Evolutionary conservation across 1,140 invertebrate genomes (phyloP).

Genomic region (Meloidogyne exigua): DNA sequence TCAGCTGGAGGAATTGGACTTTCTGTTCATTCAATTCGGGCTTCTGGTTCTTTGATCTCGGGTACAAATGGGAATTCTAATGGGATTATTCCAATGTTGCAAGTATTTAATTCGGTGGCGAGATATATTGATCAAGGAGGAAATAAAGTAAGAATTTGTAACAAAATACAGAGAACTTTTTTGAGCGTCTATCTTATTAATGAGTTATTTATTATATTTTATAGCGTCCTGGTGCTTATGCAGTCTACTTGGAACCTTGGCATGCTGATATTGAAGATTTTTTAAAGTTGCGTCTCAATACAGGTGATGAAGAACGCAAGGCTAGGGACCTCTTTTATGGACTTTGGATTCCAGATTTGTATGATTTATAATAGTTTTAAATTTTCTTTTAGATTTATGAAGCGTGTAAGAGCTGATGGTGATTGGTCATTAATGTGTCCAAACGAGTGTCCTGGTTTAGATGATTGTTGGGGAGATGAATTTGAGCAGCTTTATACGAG

Average conservation of each 20-base stretch:
- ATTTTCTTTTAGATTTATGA: conserved; percentile 77
- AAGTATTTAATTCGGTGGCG: conserved; percentile 93
- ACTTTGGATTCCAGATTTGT: conserved; percentile 93
- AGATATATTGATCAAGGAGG: conserved; percentile 97
- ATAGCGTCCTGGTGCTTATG: conserved; percentile 93
- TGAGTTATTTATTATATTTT: too few relatives aligned
- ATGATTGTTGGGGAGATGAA: conserved; percentile 88
- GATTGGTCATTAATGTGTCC: conserved; percentile 97
- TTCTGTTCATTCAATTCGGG: conserved; percentile 91
- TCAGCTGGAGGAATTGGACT: conserved; percentile 94
- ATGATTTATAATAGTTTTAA: not conserved
- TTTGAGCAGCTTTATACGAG: conserved; percentile 84
- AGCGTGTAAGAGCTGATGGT: conserved; percentile 81
- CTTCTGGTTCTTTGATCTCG: conserved; percentile 84
- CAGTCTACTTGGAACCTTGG: conserved; percentile 97
- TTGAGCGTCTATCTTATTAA: too few relatives aligned
- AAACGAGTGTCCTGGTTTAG: conserved; percentile 82
- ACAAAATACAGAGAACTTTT: not conserved
- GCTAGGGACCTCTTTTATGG: conserved; percentile 96
- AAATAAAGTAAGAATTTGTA: conserved; percentile 74
- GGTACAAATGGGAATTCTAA: conserved; percentile 93
- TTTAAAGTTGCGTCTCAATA: conserved; percentile 88
- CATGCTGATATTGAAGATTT: conserved; percentile 96
- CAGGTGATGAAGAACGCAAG: conserved; percentile 84
- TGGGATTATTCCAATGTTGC: conserved; percentile 92